Evolutionary conservation across 2,113 vertebrate genomes (phyloP).

Genomic region (Amphiprion percula): DNA sequence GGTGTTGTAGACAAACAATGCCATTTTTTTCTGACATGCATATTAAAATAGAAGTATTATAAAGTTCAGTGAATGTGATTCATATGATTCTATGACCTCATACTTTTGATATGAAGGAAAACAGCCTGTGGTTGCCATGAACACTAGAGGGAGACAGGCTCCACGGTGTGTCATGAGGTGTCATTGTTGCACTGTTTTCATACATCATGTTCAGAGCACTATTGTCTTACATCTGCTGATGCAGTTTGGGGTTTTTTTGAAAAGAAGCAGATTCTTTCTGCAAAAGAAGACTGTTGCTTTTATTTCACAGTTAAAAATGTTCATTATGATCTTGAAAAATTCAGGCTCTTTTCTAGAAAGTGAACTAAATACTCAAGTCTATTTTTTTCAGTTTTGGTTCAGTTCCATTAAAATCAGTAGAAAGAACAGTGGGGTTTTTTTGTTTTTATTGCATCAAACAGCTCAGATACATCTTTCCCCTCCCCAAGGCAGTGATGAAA

Average conservation of each 20-base stretch:
- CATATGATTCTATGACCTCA: conserved; percentile 36
- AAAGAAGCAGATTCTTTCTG: conserved; percentile 1
- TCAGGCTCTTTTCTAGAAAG: background rate
- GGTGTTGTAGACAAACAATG: too few species aligned
- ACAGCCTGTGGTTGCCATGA: background rate
- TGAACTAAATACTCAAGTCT: conserved; percentile 10
- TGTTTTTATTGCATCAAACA: conserved; percentile 10
- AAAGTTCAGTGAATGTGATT: conserved; percentile 1
- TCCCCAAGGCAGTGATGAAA: conserved; percentile 25
- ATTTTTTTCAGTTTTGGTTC: conserved; percentile 25
- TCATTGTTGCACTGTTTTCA: conserved; percentile 26
- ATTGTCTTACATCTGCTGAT: background rate
- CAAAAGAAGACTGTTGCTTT: background rate
- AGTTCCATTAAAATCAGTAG: conserved; percentile 6
- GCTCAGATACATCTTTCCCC: background rate
- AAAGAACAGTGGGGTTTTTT: background rate
- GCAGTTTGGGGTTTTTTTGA: background rate
- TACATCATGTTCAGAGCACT: conserved; percentile 11
- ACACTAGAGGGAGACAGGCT: conserved; percentile 74
- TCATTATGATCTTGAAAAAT: background rate
- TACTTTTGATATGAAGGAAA: conserved; percentile 8
- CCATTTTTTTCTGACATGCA: background rate
- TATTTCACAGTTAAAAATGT: conserved; percentile 4
- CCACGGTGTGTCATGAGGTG: conserved; percentile 5
- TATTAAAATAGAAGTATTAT: background rate